Conservation (phyloP, 2,113 vertebrate species). For the Silurus glanis region DNA sequence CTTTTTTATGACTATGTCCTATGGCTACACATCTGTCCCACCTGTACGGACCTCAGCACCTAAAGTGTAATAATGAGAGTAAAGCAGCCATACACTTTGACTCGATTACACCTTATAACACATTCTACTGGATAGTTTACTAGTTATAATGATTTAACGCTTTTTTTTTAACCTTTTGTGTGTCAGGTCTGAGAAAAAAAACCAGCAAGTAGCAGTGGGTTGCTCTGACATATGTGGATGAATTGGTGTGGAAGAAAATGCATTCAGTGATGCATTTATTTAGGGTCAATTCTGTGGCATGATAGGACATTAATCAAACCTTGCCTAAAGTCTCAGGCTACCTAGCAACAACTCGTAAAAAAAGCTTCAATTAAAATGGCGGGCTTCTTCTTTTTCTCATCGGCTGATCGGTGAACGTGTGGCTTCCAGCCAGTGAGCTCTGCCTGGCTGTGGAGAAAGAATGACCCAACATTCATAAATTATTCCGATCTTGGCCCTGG, state of each 20-base stretch:
- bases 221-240: slow-evolving; percentile 28
- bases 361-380: neutral
- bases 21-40: neutral
- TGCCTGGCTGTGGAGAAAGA: slow-evolving; percentile 44
- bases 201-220: neutral
- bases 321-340: neutral
- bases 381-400: slow-evolving; percentile 17
- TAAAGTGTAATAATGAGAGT: neutral
- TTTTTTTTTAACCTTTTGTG: neutral
- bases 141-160: neutral
- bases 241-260: slow-evolving; percentile 34
- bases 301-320: slow-evolving; percentile 35
- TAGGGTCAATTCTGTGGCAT: slow-evolving; percentile 32
- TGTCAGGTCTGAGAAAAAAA: neutral
- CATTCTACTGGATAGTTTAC: neutral
- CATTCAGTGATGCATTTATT: slow-evolving; percentile 35
- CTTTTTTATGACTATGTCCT: too few species aligned
- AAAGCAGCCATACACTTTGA: neutral
- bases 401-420: slow-evolving; percentile 36
- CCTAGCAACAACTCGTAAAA: slow-evolving; percentile 21
- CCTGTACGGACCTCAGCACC: neutral
- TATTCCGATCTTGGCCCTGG: slow-evolving; percentile 48
- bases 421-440: slow-evolving; percentile 48
- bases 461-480: slow-evolving; percentile 57
- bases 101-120: neutral